These are phyloP conservation scores for Rhyacichthys aspro DNA, from an alignment of 2,797 vertebrate genomes.

Conservation along the genomic window DNA sequence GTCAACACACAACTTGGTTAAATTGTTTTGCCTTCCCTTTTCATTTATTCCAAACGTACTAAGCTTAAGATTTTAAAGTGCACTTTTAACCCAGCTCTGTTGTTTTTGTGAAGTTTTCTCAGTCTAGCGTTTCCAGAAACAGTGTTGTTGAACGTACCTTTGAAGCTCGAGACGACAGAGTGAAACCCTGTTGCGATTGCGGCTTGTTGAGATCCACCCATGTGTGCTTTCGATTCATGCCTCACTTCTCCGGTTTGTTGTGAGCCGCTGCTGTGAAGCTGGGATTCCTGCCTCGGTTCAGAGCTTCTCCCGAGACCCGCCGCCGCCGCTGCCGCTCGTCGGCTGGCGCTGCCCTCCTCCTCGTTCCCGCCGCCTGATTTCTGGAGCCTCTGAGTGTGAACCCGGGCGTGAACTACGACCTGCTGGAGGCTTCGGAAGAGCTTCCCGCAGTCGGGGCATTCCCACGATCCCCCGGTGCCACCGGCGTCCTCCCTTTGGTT, in stretches of 20 bases:
- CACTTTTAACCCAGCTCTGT: too few relatives aligned
- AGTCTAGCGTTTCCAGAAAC: background rate
- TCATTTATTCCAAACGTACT: too few relatives aligned
- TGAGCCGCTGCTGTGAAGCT: constrained; percentile 46
- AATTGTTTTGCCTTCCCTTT: too few relatives aligned
- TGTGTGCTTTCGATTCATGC: constrained; percentile 60
- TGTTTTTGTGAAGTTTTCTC: too few relatives aligned
- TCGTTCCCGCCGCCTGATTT: constrained; percentile 59
- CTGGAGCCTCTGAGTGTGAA: constrained; percentile 77
- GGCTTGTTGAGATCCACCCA: constrained; percentile 63
- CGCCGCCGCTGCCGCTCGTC: constrained; percentile 63
- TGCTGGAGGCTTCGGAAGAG: constrained; percentile 84
- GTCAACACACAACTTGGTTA: too few relatives aligned
- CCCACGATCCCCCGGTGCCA: constrained; percentile 73
- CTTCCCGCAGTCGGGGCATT: constrained; percentile 85
- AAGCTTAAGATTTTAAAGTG: too few relatives aligned
- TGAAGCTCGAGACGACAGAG: constrained; percentile 74
- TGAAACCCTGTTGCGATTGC: constrained; percentile 69
- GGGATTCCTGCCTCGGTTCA: constrained; percentile 56
- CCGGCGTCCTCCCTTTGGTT: constrained; percentile 69
- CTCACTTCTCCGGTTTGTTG: constrained; percentile 71
- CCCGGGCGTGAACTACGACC: constrained; percentile 81
- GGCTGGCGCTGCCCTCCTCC: constrained; percentile 62
- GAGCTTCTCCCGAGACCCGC: constrained; percentile 32
- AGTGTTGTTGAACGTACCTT: constrained; percentile 65